Evolutionary conservation across 2,113 vertebrate species (phyloP), one percentile per base, ranked within the genome.

Genomic region (Bombycilla garrulus): DNA sequence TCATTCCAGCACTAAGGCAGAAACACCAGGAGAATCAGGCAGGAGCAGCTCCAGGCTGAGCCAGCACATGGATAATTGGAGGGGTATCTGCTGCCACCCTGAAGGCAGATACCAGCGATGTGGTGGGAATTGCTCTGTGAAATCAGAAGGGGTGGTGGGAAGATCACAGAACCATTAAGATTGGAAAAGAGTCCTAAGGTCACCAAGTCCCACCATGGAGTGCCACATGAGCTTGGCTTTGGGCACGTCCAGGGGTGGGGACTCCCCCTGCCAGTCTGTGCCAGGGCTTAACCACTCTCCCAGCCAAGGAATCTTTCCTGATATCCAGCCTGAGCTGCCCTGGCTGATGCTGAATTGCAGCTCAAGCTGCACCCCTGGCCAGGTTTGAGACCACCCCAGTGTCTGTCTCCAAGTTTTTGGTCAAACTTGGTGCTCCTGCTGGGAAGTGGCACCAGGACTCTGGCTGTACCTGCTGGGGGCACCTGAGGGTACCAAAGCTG

Each of bases 121-220:
- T 0, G 22, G 47, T 13, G 21, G 64, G 44, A 44, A 31, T 1
- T 2, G 17, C 42, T 14, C 42, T 7, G 11, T 0, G 29, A 11
- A 25, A 51, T 7, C n/a, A 61, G 72, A 54, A 81, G 5, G 6
- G 9, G 8, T 0, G 19, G 13, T 1, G 44, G 77, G 64, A 38
- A 61, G 53, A 31, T 33, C 67, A n/a, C 53, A 17, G 33, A 73
- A 21, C 20, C 12, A 3, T 6, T 16, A 8, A 45, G 19, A 26
- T 1, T 51, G 69, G 69, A n/a, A 66, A 66, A 60, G 33, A 20
- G 9, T 23, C 24, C 51, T 5, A 5, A 51, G 33, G 20, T 45
- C 16, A 14, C 9, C 20, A 6, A 25, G 45, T 54, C 2, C 7
- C 23, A 20, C 28, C 33, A 38, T 7, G 10, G 44, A 36, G 23